Evolutionary conservation across 2,888 invertebrate species (phyloP).

Genomic region (Patella ulyssiponensis): DNA sequence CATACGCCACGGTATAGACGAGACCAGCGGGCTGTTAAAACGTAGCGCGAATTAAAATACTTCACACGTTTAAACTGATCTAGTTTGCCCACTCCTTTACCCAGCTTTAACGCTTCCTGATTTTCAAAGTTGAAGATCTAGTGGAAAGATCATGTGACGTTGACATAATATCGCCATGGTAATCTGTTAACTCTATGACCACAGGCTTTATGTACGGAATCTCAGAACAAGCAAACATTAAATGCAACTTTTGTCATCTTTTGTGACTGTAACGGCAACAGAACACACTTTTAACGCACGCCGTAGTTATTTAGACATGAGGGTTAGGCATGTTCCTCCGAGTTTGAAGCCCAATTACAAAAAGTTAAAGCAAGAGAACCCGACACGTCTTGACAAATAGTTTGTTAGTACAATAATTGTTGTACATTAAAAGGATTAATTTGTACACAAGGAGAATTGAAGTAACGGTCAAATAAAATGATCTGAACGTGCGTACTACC

Average conservation of each 20-base stretch:
- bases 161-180: slow-evolving; percentile 8
- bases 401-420: slow-evolving; percentile 4
- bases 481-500: background rate
- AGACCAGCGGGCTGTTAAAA: background rate
- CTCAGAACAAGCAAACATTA: background rate
- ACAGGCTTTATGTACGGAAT: slow-evolving; percentile 4
- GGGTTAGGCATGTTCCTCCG: background rate
- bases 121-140: background rate
- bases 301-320: background rate
- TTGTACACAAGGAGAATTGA: background rate
- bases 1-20: no score
- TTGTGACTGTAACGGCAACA: background rate
- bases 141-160: background rate
- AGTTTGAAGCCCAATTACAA: slow-evolving; percentile 5
- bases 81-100: background rate
- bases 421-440: background rate
- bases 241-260: slow-evolving; percentile 2
- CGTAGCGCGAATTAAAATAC: background rate
- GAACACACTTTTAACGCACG: slow-evolving; percentile 3
- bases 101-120: background rate
- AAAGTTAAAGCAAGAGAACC: background rate
- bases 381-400: background rate
- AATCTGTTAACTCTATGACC: background rate
- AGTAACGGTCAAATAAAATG: background rate
- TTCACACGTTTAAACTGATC: slow-evolving; percentile 9